Conservation (phyloP, 1,140 invertebrate species). For the Periplaneta americana region DNA sequence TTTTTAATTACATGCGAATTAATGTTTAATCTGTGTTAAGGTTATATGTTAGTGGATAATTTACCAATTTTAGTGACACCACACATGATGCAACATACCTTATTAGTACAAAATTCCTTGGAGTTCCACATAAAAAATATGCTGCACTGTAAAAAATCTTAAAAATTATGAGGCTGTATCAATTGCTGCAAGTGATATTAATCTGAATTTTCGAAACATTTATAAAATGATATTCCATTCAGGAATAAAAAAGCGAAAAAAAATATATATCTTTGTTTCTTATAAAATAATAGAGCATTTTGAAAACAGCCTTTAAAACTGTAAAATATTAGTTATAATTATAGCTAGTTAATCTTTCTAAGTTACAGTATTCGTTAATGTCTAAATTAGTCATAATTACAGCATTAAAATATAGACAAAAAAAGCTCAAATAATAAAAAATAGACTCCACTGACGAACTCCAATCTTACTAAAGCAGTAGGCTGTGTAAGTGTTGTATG, state of each 20-base stretch:
- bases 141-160: background rate
- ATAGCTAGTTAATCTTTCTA: background rate
- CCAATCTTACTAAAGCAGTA: background rate
- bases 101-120: background rate
- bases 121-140: background rate
- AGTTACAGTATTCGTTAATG: background rate
- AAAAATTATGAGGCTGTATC: background rate
- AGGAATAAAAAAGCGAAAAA: too few relatives aligned
- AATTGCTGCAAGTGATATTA: background rate
- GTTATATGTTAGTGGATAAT: background rate
- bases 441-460: too few relatives aligned
- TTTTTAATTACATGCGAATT: too few relatives aligned
- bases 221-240: too few relatives aligned
- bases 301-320: background rate
- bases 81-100: background rate
- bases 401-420: too few relatives aligned
- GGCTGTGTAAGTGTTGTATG: background rate
- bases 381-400: too few relatives aligned
- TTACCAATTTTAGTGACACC: background rate
- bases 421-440: too few relatives aligned
- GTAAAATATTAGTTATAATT: background rate
- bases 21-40: too few relatives aligned
- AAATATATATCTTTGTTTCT: too few relatives aligned
- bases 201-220: background rate
- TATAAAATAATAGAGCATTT: background rate